A percentile compares a stretch with the other conserved stretches of the same genome.
Evolutionary conservation across 2,888 invertebrate species (phyloP).

Genomic region (Drosophila hamatofila): DNA sequence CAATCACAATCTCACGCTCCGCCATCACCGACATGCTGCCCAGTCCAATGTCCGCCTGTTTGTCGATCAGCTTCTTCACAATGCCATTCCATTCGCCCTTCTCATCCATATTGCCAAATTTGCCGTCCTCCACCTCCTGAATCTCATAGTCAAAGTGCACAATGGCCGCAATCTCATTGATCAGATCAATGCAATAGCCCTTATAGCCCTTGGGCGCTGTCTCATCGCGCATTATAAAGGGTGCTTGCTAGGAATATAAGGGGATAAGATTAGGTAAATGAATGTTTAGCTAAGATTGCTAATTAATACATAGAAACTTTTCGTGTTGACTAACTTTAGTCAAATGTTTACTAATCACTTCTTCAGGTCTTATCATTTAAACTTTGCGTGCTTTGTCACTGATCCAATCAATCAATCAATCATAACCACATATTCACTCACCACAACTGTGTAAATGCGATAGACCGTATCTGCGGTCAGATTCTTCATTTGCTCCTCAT

Average conservation of each 20-base stretch:
- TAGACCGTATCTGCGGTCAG: slow-evolving; percentile 94
- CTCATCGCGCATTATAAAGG: slow-evolving; percentile 91
- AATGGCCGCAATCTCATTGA: slow-evolving; percentile 93
- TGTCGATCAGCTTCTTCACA: slow-evolving; percentile 92
- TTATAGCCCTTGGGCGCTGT: slow-evolving; percentile 88
- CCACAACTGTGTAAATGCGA: slow-evolving; percentile 93
- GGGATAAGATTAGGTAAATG: not conserved
- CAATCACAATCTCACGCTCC: slow-evolving; percentile 97
- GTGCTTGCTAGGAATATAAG: slow-evolving; percentile 88
- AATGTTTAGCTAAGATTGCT: no score
- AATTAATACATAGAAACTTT: no score
- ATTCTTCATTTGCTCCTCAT: slow-evolving; percentile 89
- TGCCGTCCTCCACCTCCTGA: slow-evolving; percentile 91
- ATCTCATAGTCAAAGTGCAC: slow-evolving; percentile 97
- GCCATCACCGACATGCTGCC: slow-evolving; percentile 99
- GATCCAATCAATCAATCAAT: not conserved
- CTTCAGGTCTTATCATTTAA: no score
- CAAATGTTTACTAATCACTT: not conserved
- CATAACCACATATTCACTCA: slow-evolving; percentile 85
- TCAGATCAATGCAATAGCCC: slow-evolving; percentile 98
- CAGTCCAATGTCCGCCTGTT: slow-evolving; percentile 96
- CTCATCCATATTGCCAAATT: slow-evolving; percentile 95
- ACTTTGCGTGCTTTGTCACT: not conserved
- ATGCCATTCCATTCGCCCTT: slow-evolving; percentile 94
- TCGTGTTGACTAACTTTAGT: no score